Evolutionary conservation across 2,888 invertebrate genomes (phyloP).

Genomic region (Epistrophe grossulariae): DNA sequence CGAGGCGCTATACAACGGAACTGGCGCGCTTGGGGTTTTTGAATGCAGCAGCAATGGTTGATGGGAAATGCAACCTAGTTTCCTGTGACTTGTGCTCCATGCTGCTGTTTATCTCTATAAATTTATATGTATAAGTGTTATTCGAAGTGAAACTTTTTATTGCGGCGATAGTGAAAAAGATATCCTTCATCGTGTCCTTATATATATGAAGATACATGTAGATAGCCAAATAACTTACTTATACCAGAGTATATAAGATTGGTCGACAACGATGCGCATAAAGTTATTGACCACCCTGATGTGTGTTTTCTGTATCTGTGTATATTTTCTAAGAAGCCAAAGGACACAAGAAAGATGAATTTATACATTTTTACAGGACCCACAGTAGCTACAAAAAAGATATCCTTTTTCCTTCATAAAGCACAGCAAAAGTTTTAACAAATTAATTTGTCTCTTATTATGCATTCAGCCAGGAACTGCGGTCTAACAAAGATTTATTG

Average conservation of each 20-base stretch:
- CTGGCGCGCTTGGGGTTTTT: conserved; percentile 43
- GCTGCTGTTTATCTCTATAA: not conserved
- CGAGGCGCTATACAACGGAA: conserved; percentile 58
- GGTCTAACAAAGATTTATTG: conserved; percentile 43
- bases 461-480: conserved; percentile 59
- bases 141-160: conserved; percentile 60
- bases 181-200: conserved; percentile 60
- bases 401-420: conserved; percentile 8
- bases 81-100: conserved; percentile 19
- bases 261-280: conserved; percentile 61
- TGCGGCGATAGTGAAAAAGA: conserved; percentile 68
- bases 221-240: not conserved
- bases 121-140: conserved; percentile 18
- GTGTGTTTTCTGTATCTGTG: not conserved
- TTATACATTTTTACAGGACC: conserved; percentile 38
- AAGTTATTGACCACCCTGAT: conserved; percentile 57
- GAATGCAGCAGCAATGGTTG: conserved; percentile 44
- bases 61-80: conserved; percentile 55
- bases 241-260: not conserved
- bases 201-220: not conserved
- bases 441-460: conserved; percentile 70
- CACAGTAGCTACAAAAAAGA: not conserved
- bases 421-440: conserved; percentile 37
- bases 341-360: conserved; percentile 32
- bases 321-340: not conserved